phyloP scores from a whole-genome alignment of 2,888 invertebrate species.

The Rhingia campestris region DNA sequence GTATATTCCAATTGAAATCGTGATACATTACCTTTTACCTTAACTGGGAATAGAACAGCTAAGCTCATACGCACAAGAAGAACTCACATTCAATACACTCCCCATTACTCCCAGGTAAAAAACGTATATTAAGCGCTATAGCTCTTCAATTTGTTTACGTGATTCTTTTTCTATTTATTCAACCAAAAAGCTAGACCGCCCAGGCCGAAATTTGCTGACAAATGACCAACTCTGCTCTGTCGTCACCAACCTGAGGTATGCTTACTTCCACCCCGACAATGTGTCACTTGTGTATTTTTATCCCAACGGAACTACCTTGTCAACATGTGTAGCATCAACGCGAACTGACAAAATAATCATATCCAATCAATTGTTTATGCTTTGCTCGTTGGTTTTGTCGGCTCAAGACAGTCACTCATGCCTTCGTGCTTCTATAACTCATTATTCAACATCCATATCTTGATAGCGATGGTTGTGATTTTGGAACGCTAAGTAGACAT shows the following conservation, averaged over 20 bases:
- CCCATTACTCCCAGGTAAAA: not conserved
- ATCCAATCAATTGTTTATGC: not conserved
- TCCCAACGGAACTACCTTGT: constrained; percentile 31
- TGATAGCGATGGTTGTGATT: not conserved
- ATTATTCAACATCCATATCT: not conserved
- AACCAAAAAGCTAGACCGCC: constrained; percentile 15
- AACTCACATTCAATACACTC: not conserved
- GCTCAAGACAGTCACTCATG: constrained; percentile 1
- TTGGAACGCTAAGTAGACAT: not conserved
- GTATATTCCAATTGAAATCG: constrained; percentile 1
- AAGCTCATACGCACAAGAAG: not conserved
- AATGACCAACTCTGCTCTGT: constrained; percentile 23
- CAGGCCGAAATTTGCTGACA: not conserved
- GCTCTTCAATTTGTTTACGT: not conserved
- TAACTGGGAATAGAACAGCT: not conserved
- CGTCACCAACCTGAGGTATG: constrained; percentile 36
- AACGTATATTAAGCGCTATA: not conserved
- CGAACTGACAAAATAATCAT: constrained; percentile 12
- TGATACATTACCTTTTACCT: constrained; percentile 13
- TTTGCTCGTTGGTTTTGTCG: not conserved
- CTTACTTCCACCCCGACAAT: constrained; percentile 1
- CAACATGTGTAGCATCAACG: constrained; percentile 2
- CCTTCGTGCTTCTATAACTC: not conserved
- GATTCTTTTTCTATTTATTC: constrained; percentile 37
- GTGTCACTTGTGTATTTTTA: constrained; percentile 55